Evolutionary conservation across 2,888 invertebrate species (phyloP).

Genomic region (Pinctada fucata): DNA sequence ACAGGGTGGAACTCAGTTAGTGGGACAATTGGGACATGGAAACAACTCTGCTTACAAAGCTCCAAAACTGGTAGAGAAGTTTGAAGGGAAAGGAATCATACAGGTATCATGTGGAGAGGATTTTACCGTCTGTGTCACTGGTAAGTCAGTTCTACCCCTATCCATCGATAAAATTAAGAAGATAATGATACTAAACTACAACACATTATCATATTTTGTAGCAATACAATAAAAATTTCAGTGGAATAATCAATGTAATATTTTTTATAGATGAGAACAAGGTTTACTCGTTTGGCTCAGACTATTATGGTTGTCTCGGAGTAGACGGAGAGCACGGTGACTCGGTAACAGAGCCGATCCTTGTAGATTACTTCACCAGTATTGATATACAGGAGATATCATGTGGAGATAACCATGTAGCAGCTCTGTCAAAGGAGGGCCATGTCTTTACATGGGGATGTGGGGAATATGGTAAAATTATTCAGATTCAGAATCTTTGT

Average conservation of each 20-base stretch:
- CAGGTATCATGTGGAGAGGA: slow-evolving; percentile 76
- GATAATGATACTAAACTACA: too few relatives aligned
- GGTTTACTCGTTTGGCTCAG: slow-evolving; percentile 74
- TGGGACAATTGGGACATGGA: slow-evolving; percentile 76
- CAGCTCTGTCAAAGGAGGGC: slow-evolving; percentile 68
- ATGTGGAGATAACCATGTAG: slow-evolving; percentile 74
- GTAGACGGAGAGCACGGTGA: slow-evolving; percentile 65
- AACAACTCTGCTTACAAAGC: slow-evolving; percentile 73
- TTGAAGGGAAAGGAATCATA: slow-evolving; percentile 69
- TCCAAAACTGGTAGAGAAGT: slow-evolving; percentile 73
- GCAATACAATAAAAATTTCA: slow-evolving; percentile 35
- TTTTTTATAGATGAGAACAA: slow-evolving; percentile 68
- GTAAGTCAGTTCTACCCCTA: slow-evolving; percentile 43
- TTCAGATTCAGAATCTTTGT: background rate
- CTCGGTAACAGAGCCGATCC: slow-evolving; percentile 63
- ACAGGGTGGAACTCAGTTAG: slow-evolving; percentile 65
- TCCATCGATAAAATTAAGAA: too few relatives aligned
- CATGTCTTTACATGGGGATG: slow-evolving; percentile 76
- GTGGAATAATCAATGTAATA: slow-evolving; percentile 40
- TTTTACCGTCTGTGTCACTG: slow-evolving; percentile 74
- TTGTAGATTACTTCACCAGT: slow-evolving; percentile 60
- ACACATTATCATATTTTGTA: too few relatives aligned
- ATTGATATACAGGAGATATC: slow-evolving; percentile 67
- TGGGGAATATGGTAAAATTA: slow-evolving; percentile 74
- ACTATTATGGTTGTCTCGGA: slow-evolving; percentile 76